Evolutionary conservation across 2,113 vertebrate genomes (phyloP).

Genomic region (Cottus gobio): DNA sequence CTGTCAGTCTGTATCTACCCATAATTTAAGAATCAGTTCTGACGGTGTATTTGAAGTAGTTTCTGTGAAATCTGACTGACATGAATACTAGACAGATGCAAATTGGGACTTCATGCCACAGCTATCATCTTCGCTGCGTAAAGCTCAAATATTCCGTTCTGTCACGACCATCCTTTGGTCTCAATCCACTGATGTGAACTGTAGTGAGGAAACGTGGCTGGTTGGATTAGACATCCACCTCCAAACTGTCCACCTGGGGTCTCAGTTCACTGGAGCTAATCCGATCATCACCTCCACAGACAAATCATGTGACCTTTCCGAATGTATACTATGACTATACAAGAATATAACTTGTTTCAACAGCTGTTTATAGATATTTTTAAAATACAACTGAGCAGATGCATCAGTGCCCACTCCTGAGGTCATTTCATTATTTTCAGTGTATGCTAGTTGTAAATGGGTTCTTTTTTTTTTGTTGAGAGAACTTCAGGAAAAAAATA

Average conservation of each 20-base stretch:
- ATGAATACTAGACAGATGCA: not conserved
- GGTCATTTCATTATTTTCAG: not conserved
- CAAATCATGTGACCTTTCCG: not conserved
- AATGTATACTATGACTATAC: not conserved
- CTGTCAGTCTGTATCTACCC: not conserved
- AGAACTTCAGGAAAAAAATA: not conserved
- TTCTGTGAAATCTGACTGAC: not conserved
- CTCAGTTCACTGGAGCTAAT: slow-evolving; percentile 26
- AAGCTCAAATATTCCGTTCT: not conserved
- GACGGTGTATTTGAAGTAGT: not conserved
- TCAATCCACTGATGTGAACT: not conserved
- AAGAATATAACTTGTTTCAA: not conserved
- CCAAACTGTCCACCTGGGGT: slow-evolving; percentile 33
- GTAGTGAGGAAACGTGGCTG: not conserved
- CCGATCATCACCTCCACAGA: not conserved
- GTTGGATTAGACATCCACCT: not conserved
- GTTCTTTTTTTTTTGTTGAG: not conserved
- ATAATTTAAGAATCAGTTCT: not conserved
- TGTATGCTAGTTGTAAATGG: not conserved
- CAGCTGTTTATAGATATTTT: not conserved
- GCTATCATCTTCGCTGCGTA: not conserved
- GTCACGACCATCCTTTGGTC: not conserved
- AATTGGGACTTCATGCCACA: not conserved
- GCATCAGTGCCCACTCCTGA: not conserved
- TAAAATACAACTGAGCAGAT: not conserved